Evolutionary conservation across 2,888 invertebrate species (phyloP).

Genomic region (Arenicola marina): DNA sequence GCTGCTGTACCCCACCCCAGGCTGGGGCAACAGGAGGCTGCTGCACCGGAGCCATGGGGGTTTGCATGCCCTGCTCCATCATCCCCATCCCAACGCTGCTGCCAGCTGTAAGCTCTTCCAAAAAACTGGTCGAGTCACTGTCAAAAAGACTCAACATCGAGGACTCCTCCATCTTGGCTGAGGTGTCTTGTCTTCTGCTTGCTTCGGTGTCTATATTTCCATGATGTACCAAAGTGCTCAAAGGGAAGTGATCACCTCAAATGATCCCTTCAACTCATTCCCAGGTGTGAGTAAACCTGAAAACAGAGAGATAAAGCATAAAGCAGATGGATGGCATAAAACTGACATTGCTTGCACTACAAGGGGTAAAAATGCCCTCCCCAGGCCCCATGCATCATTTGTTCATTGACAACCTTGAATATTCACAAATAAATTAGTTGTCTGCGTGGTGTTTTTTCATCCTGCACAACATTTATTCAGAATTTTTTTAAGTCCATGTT

Average conservation of each 20-base stretch:
- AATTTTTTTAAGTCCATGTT: too few relatives aligned
- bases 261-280: too few relatives aligned
- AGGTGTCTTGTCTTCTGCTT: not conserved
- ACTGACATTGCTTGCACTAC: too few relatives aligned
- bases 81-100: not conserved
- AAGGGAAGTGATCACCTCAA: too few relatives aligned
- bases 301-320: not conserved
- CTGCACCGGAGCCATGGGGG: not conserved
- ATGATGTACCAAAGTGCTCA: not conserved
- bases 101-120: constrained; percentile 1
- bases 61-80: not conserved
- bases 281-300: too few relatives aligned
- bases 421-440: too few relatives aligned
- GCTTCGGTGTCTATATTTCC: not conserved
- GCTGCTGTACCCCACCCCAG: not conserved
- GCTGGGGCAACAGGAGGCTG: not conserved
- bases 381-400: too few relatives aligned
- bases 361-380: too few relatives aligned
- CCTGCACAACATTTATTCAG: too few relatives aligned
- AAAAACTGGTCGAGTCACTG: not conserved
- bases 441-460: too few relatives aligned
- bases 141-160: constrained; percentile 7
- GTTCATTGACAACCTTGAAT: too few relatives aligned
- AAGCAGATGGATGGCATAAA: not conserved
- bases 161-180: not conserved